Percentiles rank a stretch among this genome's conserved stretches.
phyloP scores from a whole-genome alignment of 1,140 invertebrate species.

The Apis florea region DNA sequence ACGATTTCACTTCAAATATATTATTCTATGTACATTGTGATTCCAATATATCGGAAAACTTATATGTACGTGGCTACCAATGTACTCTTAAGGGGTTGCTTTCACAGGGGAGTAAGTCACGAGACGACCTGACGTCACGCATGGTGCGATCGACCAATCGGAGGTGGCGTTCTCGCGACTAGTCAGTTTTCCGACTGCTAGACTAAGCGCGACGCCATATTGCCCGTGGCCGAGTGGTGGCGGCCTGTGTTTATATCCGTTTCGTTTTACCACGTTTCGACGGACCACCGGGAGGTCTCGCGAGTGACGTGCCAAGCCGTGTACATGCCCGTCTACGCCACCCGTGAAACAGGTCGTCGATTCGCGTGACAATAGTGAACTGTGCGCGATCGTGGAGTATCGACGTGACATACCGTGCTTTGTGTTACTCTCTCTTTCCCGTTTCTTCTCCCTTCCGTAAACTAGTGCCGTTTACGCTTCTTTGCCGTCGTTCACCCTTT shows the following conservation, averaged over 20 bases:
- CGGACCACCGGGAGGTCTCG: conserved; percentile 57
- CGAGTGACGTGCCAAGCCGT: conserved; percentile 54
- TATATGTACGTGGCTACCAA: background rate
- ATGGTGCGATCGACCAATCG: conserved; percentile 72
- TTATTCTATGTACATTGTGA: background rate
- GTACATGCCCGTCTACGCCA: conserved; percentile 45
- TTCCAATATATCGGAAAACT: background rate
- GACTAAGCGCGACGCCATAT: conserved; percentile 75
- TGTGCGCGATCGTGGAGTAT: conserved; percentile 58
- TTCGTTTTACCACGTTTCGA: conserved; percentile 66
- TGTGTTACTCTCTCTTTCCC: conserved; percentile 7
- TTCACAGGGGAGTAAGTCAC: conserved; percentile 53
- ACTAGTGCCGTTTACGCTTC: conserved; percentile 12
- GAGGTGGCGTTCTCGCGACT: conserved; percentile 51
- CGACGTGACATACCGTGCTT: conserved; percentile 47
- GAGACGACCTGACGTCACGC: conserved; percentile 64
- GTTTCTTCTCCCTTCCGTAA: conserved; percentile 27
- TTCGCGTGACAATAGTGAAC: conserved; percentile 62
- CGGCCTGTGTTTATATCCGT: conserved; percentile 73
- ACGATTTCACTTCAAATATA: too few species aligned
- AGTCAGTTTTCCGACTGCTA: conserved; percentile 75
- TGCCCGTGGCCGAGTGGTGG: conserved; percentile 68
- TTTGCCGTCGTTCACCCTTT: conserved; percentile 18
- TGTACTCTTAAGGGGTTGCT: conserved; percentile 52
- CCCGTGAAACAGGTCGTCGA: conserved; percentile 44